Evolutionary conservation across 2,797 vertebrate species (phyloP).

Genomic region (Holocentrus rufus): DNA sequence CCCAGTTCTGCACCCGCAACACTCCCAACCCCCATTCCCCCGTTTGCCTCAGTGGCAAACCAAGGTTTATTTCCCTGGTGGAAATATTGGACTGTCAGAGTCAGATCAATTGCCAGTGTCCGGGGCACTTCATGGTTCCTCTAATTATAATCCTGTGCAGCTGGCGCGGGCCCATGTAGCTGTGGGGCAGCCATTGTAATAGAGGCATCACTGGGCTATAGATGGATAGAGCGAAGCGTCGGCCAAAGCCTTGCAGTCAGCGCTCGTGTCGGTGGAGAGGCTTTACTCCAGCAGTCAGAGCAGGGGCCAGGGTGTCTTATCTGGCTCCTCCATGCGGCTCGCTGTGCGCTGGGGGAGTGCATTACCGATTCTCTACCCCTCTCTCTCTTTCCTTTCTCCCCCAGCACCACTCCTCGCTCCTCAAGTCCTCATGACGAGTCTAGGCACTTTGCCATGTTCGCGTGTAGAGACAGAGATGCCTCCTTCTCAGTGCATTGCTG

Average conservation of each 20-base stretch:
- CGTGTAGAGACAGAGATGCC: slow-evolving; percentile 61
- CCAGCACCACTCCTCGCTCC: slow-evolving; percentile 54
- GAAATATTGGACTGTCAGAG: slow-evolving; percentile 86
- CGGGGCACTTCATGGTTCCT: slow-evolving; percentile 84
- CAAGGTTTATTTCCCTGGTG: slow-evolving; percentile 85
- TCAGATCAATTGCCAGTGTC: slow-evolving; percentile 87
- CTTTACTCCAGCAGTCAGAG: slow-evolving; percentile 81
- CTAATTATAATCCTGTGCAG: slow-evolving; percentile 86
- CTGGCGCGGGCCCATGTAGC: slow-evolving; percentile 81
- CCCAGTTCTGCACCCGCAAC: slow-evolving; percentile 49
- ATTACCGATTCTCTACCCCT: slow-evolving; percentile 79
- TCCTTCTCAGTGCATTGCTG: slow-evolving; percentile 54
- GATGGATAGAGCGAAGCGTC: slow-evolving; percentile 80
- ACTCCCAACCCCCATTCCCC: slow-evolving; percentile 45
- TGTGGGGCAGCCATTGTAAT: slow-evolving; percentile 86
- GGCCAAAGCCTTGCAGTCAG: slow-evolving; percentile 81
- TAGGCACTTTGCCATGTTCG: slow-evolving; percentile 72
- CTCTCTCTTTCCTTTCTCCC: slow-evolving; percentile 52
- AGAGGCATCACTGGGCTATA: slow-evolving; percentile 85
- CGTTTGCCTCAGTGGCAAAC: slow-evolving; percentile 70
- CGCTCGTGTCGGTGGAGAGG: slow-evolving; percentile 77
- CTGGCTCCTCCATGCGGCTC: slow-evolving; percentile 80
- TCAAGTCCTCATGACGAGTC: slow-evolving; percentile 73
- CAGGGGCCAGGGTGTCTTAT: slow-evolving; percentile 83
- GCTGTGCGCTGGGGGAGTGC: slow-evolving; percentile 75